Base-by-base conservation (phyloP, 2,113 vertebrate genomes). In the Nothoprocta pentlandii region DNA sequence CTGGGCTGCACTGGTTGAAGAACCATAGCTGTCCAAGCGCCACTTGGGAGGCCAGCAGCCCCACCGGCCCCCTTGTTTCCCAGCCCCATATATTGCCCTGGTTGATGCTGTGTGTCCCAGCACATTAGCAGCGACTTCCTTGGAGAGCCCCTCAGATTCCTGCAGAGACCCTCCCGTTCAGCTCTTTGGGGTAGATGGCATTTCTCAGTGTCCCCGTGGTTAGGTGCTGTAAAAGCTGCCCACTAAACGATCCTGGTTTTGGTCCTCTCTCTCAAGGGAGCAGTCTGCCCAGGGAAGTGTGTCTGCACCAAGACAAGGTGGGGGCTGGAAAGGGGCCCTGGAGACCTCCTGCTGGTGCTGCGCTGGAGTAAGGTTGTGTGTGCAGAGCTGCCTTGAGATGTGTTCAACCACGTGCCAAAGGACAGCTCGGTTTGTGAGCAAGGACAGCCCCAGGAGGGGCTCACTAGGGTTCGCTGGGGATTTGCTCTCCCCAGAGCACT, bases 301-400 rank as follows among this genome's bases (percentile, higher is more conserved):
- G 34, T 39, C 22, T 15, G 12, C 13, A 6, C 34, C 61, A 39
- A 25, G 61, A 63, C 23, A 23, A 63, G 59, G n/a, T 22, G 20
- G 21, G n/a, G 23, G 61, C 20, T 39, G 34, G 34, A 25, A 63
- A 25, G 61, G 34, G 21, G 22, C 25, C 46, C 12, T 32, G 44
- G 39, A 11, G 34, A 39, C 44, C 59, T 36, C 47, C 49, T 49
- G 64, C 41, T 21, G 25, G n/a, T 3, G 19, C 9, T 36, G 16
- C 51, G n/a, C 41, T 34, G 2, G 22, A 61, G 2, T 3, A 8
- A 16, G n/a, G 23, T 12, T 3, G 3, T 8, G 10, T 23, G 10
- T 30, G 5, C 81, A 32, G 41, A 28, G 39, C 21, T 0, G 10
- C 4, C 28, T n/a, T 2, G 9, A 17, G 3, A 19, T 16, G 1